Evolutionary conservation across 2,113 vertebrate genomes (phyloP).

Genomic region (Petromus typicus): DNA sequence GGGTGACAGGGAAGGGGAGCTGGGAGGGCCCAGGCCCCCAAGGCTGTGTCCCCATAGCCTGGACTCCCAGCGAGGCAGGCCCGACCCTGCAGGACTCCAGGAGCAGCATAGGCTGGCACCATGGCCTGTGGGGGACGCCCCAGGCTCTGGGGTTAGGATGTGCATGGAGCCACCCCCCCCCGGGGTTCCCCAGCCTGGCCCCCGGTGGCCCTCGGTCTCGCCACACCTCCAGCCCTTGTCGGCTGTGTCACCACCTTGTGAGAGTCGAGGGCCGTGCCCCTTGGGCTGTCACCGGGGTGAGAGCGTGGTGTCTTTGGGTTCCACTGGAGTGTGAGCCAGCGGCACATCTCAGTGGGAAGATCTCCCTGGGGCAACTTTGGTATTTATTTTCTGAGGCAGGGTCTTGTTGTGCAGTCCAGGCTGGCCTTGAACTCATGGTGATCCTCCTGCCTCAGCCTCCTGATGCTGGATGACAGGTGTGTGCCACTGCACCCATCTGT

Average conservation of each 20-base stretch:
- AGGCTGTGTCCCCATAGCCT: neutral
- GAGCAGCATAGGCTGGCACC: too few species aligned
- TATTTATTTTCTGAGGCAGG: neutral
- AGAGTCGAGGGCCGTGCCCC: neutral
- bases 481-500: neutral
- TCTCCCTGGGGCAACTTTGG: neutral
- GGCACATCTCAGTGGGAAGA: neutral
- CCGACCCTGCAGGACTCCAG: too few species aligned
- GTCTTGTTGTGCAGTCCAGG: neutral
- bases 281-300: neutral
- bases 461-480: neutral
- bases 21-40: neutral
- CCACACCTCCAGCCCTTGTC: neutral
- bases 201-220: neutral
- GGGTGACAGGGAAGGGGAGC: neutral
- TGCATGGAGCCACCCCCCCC: neutral
- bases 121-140: too few species aligned
- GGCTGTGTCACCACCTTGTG: neutral
- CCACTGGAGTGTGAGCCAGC: constrained; percentile 18
- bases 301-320: neutral
- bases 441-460: neutral
- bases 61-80: neutral
- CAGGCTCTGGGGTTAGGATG: neutral
- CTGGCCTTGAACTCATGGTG: neutral
- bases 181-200: too few species aligned